These are phyloP conservation scores for Andrena haemorrhoa DNA, from an alignment of 2,888 invertebrate species.

Conservation along the genomic window DNA sequence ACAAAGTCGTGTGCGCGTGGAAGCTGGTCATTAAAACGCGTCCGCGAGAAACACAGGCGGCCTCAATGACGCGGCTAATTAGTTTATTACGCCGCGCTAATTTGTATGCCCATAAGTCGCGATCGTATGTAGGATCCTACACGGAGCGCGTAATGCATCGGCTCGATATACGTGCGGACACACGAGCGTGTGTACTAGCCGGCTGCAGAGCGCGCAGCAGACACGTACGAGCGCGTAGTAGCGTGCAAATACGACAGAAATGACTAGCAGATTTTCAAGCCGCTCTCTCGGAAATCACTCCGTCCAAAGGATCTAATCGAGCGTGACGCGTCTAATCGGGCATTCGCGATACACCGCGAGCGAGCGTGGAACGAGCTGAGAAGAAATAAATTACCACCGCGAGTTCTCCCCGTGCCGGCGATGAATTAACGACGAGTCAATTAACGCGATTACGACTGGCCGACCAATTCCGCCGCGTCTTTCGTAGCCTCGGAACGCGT, in stretches of 20 bases:
- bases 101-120: constrained; percentile 79
- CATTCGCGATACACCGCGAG: constrained; percentile 57
- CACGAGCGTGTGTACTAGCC: not conserved
- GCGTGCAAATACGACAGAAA: constrained; percentile 61
- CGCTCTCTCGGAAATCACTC: constrained; percentile 53
- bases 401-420: constrained; percentile 17
- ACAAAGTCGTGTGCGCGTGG: not conserved
- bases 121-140: constrained; percentile 42
- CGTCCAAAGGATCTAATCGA: constrained; percentile 63
- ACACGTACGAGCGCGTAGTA: constrained; percentile 2
- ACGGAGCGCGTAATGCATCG: constrained; percentile 9
- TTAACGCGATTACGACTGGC: constrained; percentile 9
- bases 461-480: no score
- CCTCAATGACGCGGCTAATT: constrained; percentile 80
- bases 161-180: not conserved
- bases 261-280: constrained; percentile 55
- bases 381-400: constrained; percentile 59
- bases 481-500: not conserved
- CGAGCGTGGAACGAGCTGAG: constrained; percentile 5
- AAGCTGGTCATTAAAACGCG: constrained; percentile 40
- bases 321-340: constrained; percentile 69
- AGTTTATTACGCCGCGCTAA: constrained; percentile 79
- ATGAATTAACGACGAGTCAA: constrained; percentile 48
- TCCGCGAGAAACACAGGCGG: constrained; percentile 64
- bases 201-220: not conserved